Conservation (phyloP, 2,797 vertebrate species). For the Salarias fasciatus region DNA sequence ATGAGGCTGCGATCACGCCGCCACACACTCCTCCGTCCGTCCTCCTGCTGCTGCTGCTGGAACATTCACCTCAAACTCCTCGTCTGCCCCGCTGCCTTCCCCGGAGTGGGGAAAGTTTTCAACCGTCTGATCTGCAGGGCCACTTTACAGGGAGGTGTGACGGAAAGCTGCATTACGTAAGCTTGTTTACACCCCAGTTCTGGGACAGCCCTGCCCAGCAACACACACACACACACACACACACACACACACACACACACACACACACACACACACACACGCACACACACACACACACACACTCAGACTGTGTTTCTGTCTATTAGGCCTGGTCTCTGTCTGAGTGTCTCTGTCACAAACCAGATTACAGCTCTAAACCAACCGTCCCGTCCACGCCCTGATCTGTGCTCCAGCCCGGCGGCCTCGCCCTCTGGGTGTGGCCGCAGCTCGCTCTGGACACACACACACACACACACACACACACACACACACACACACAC, state of each 20-base stretch:
- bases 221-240: slow-evolving; percentile 39
- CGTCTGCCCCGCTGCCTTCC: too few species aligned
- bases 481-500: slow-evolving; percentile 3
- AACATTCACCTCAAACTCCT: too few species aligned
- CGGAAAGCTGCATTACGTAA: slow-evolving; percentile 73
- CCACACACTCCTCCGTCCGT: too few species aligned
- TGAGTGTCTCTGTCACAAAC: background rate
- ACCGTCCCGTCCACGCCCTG: slow-evolving; percentile 63
- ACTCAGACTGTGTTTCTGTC: slow-evolving; percentile 9
- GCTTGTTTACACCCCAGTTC: slow-evolving; percentile 78
- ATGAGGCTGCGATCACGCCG: too few species aligned
- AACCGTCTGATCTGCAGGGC: slow-evolving; percentile 18
- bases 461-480: slow-evolving; percentile 15
- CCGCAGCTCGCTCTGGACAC: slow-evolving; percentile 15
- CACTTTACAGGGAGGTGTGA: slow-evolving; percentile 71
- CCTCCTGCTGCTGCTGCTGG: background rate
- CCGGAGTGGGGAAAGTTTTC: slow-evolving; percentile 1
- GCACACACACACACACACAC: slow-evolving; percentile 1
- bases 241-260: slow-evolving; percentile 9
- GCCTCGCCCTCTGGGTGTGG: slow-evolving; percentile 68
- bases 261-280: slow-evolving; percentile 10
- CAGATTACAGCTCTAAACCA: slow-evolving; percentile 40
- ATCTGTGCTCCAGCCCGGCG: slow-evolving; percentile 51
- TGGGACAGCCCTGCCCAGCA: slow-evolving; percentile 77
- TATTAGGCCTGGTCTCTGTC: slow-evolving; percentile 2